Base-by-base conservation (phyloP, 2,888 invertebrate species). In the Hermaeophaga mercurialis region DNA sequence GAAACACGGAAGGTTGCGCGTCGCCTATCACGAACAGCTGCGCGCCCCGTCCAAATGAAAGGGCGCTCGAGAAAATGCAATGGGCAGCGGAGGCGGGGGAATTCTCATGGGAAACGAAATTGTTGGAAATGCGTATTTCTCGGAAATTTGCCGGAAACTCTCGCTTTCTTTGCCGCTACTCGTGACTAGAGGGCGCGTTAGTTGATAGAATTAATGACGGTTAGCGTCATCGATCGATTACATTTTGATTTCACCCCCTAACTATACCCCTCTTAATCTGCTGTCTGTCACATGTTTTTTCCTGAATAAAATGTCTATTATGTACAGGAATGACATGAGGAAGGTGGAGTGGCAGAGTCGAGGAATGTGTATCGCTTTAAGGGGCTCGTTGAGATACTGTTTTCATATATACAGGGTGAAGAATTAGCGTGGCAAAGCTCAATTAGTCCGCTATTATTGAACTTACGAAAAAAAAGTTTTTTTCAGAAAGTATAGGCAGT, bases 1-100 rank as follows among this genome's bases (percentile, higher is more conserved):
- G 41, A 24, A 61, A 60, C 56, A 62, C 64, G 66, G 63, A 68
- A 66, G 65, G 65, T 63, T 65, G 68, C 68, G 68, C 66, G 60
- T 50, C 60, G 59, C 56, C 41, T 18, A 19, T 44, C 39, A 38
- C 47, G 22, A 39, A 36, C 9, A 45, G 56, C 59, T 61, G 56
- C 59, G 61, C 59, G 53, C 38, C 54, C 38, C 54, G 36, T 9
- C 43, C n/a, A 19, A 48, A 34, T 49, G 41, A 50, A 41, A 50
- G 50, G 50, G 41, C 50, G 31, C 28, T 31, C 41, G 19, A 34
- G 15, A 33, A 50, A 50, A 50, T 50, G 50, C 41, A 50, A 11
- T 39, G 19, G 22, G 39, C 39, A 7, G 39, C 22, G 22, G 39
- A 39, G 22, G 39, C 39, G 39, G 39, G 11, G 12, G 39, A 19